Evolutionary conservation across 2,888 invertebrate species (phyloP), one percentile per base, ranked within the genome.

Genomic region (Anthrax anthrax): DNA sequence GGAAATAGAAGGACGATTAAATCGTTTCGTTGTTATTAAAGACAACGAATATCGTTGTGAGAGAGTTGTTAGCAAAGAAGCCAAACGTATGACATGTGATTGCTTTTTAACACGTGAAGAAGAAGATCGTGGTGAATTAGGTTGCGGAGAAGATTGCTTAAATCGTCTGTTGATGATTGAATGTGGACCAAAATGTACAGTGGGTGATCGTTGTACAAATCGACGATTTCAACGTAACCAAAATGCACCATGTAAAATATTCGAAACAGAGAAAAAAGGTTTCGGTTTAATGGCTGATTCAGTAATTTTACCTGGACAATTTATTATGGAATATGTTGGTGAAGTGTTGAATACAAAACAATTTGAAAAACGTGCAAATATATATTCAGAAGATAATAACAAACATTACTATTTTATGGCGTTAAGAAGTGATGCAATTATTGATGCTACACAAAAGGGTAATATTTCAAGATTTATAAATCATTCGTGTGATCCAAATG

Each of bases 341-440:
- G 98, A 99, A 72, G 94, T 99, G 1, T 72, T 97, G 10, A 86
- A 91, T 65, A 84, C 83, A 42, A 81, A 84, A 54, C 88, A 90
- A 64, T 96, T 97, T 69, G 84, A 86, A 61, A 77, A 80, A 46
- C 77, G 97, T 9, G 87, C 90, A 1, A 84, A 85, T 58, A 78
- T 82, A 39, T 97, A 97, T 67, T 88, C 91, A 0, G 81, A 84
- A 55, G 86, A 87, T 49, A 89, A 90, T 64, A 87, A 87, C 61
- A 75, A 80, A 34, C 97, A 98, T 68, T 92, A 92, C 65, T 98
- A 97, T 68, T 96, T 97, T 65, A 97, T 98, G 96, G 87, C 95
- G 0, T 70, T 97, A 40, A 84, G 91, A 61, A 84, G 88, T 1
- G 92, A 95, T 67, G 82, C 87, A 50, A 82, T 91, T 47, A 97